These are phyloP conservation scores for Theropithecus gelada DNA, from an alignment of 2,113 vertebrate genomes.

Conservation along the genomic window DNA sequence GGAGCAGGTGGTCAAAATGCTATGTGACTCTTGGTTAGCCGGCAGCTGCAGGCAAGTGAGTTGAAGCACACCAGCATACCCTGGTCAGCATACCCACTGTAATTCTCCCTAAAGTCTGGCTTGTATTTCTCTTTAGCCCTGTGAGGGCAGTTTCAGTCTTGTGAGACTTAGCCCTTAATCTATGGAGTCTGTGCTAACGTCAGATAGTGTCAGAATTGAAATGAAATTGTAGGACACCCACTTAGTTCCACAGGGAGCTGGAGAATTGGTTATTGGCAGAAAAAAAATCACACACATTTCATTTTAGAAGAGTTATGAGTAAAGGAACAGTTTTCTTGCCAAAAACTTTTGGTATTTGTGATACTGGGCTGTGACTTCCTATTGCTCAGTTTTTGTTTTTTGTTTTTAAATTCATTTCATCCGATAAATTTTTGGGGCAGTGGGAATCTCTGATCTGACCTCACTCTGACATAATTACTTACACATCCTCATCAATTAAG, in stretches of 20 bases:
- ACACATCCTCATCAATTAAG: background rate
- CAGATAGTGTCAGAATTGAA: background rate
- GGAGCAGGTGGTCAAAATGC: background rate
- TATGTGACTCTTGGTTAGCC: background rate
- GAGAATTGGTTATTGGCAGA: background rate
- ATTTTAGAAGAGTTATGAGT: background rate
- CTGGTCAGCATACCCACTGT: background rate
- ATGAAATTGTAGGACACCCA: background rate
- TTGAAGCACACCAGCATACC: background rate
- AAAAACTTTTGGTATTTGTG: background rate
- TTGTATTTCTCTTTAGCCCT: background rate
- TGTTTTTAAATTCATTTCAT: background rate
- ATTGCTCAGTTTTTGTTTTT: background rate
- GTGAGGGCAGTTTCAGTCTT: background rate
- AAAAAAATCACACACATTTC: background rate
- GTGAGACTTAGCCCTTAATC: background rate
- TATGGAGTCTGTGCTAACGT: background rate
- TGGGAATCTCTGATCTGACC: background rate
- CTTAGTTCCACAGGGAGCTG: background rate
- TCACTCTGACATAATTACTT: background rate
- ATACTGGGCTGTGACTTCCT: background rate
- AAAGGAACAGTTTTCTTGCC: background rate
- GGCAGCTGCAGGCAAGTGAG: background rate
- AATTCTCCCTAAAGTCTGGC: background rate
- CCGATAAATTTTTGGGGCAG: background rate